phyloP scores from a whole-genome alignment of 2,113 vertebrate genomes.

The Oryzias woworae region DNA sequence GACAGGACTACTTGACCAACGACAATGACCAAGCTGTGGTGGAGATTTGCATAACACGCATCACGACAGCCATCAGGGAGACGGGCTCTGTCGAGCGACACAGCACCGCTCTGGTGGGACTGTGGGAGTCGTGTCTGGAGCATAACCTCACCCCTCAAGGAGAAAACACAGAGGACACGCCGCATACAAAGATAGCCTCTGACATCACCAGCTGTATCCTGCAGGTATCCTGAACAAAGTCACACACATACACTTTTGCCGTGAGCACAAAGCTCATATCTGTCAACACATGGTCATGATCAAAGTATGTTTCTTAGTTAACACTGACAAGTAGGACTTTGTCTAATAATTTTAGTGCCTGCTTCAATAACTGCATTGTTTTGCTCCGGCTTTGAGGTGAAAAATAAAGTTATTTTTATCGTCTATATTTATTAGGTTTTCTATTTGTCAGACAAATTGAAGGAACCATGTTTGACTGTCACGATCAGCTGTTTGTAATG shows the following conservation, averaged over 20 bases:
- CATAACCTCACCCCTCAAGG: slow-evolving; percentile 84
- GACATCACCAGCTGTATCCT: slow-evolving; percentile 97
- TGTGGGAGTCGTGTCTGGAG: slow-evolving; percentile 95
- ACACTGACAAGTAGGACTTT: no score
- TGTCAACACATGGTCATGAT: no score
- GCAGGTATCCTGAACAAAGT: slow-evolving; percentile 80
- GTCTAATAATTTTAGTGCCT: no score
- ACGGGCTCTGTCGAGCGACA: slow-evolving; percentile 89
- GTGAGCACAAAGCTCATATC: no score
- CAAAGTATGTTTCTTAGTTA: no score
- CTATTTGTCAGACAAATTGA: no score
- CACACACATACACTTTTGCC: not conserved
- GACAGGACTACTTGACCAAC: slow-evolving; percentile 92
- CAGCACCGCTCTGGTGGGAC: slow-evolving; percentile 83
- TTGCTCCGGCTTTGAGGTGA: no score
- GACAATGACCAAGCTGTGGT: slow-evolving; percentile 97
- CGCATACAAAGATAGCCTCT: slow-evolving; percentile 93
- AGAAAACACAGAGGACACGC: slow-evolving; percentile 86
- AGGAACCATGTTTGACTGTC: no score
- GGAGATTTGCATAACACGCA: slow-evolving; percentile 94
- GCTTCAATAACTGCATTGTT: no score
- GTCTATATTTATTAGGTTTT: no score
- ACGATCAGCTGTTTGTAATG: no score
- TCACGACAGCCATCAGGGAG: slow-evolving; percentile 92
- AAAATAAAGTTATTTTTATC: no score